Conservation (phyloP, 2,797 vertebrate genomes). For the Bradypodion pumilum region DNA sequence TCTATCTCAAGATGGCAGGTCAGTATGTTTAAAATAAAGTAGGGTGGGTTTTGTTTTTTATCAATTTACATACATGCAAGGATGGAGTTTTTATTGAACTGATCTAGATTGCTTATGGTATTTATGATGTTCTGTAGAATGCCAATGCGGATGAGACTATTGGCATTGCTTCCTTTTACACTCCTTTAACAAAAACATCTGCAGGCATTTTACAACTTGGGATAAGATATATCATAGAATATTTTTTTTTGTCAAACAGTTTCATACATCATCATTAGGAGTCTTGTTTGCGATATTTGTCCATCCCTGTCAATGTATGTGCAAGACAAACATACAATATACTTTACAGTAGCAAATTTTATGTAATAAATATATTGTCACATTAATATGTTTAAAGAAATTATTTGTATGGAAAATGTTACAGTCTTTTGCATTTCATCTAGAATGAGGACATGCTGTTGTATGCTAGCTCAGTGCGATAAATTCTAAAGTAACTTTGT, state of each 20-base stretch:
- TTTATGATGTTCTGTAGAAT: conserved; percentile 69
- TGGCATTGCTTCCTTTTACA: conserved; percentile 75
- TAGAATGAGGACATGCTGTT: conserved; percentile 81
- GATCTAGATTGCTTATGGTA: conserved; percentile 71
- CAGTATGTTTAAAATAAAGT: conserved; percentile 83
- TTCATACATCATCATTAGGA: conserved; percentile 87
- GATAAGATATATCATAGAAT: conserved; percentile 78
- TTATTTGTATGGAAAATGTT: conserved; percentile 89
- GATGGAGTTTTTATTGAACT: conserved; percentile 71
- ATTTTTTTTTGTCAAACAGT: conserved; percentile 85
- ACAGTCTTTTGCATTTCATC: conserved; percentile 80
- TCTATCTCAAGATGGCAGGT: conserved; percentile 81
- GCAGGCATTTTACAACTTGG: conserved; percentile 74
- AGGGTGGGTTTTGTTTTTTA: conserved; percentile 74
- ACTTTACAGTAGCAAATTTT: conserved; percentile 95
- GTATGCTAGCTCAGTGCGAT: conserved; percentile 80
- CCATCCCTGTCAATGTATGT: conserved; percentile 87
- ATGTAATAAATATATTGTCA: conserved; percentile 90
- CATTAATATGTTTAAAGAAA: conserved; percentile 89
- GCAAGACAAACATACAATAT: conserved; percentile 87
- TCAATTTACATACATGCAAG: conserved; percentile 68
- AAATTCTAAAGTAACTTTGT: conserved; percentile 83
- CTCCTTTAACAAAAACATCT: conserved; percentile 77
- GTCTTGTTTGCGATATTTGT: conserved; percentile 79
- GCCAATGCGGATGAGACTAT: conserved; percentile 74